A percentile compares a stretch with the other conserved stretches of the same genome.
These are phyloP conservation scores for Carcinoscorpius rotundicauda DNA, from an alignment of 1,140 invertebrate genomes.

Conservation along the genomic window DNA sequence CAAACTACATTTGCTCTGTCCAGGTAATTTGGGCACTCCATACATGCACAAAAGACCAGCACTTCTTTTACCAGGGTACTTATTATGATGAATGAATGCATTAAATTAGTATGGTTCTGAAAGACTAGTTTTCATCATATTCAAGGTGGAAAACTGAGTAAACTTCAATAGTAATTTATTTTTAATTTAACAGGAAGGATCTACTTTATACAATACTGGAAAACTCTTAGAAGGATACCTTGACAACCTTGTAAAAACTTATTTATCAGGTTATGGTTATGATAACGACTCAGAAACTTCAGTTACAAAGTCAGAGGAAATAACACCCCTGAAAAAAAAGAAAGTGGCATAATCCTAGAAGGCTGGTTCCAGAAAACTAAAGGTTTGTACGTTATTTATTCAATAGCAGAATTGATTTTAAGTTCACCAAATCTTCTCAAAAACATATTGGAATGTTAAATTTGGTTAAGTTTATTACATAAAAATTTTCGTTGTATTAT, in stretches of 20 bases:
- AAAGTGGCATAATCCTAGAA: too few species aligned
- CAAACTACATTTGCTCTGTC: not conserved
- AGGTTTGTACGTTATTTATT: too few species aligned
- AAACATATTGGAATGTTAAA: too few species aligned
- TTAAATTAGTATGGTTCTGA: not conserved
- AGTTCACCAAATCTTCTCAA: too few species aligned
- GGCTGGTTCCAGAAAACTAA: too few species aligned
- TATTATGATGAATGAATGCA: not conserved
- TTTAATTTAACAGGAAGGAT: conserved; percentile 47
- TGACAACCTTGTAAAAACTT: conserved; percentile 63
- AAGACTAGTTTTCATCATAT: not conserved
- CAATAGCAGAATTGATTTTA: too few species aligned
- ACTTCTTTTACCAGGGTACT: not conserved
- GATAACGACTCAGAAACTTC: too few species aligned
- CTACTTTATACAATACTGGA: conserved; percentile 70
- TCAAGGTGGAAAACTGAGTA: not conserved
- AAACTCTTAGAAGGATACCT: conserved; percentile 72
- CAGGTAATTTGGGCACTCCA: not conserved
- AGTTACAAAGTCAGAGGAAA: too few species aligned
- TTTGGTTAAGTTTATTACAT: too few species aligned
- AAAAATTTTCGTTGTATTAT: too few species aligned
- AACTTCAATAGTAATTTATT: not conserved
- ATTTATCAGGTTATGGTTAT: conserved; percentile 46
- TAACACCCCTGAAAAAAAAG: too few species aligned
- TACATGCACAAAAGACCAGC: too few species aligned